Percentiles rank a stretch among this genome's conserved stretches.
These are phyloP conservation scores for Papilio glaucus DNA, from an alignment of 1,140 invertebrate species.

Conservation along the genomic window DNA sequence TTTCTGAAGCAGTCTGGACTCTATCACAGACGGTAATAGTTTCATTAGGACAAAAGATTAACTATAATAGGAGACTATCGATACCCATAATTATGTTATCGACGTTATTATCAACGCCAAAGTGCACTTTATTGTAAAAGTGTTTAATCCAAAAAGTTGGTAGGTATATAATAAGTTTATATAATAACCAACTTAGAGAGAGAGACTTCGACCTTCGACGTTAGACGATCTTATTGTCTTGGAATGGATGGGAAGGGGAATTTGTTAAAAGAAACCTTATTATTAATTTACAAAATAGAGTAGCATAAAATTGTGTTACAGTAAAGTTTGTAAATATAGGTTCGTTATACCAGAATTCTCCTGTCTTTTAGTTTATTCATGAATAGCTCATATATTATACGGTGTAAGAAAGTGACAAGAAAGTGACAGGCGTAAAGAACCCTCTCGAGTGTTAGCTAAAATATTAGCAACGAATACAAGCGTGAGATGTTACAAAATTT, in stretches of 20 bases:
- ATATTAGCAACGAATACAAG: conserved; percentile 4
- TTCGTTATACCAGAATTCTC: neutral
- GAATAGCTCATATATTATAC: conserved; percentile 3
- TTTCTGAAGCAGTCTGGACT: neutral
- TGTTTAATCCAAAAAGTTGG: too few relatives aligned
- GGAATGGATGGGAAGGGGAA: too few relatives aligned
- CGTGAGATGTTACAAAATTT: conserved; percentile 15
- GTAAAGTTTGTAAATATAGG: too few relatives aligned
- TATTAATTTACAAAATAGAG: too few relatives aligned
- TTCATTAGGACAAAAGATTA: neutral
- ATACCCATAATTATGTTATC: neutral
- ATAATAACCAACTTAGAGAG: too few relatives aligned
- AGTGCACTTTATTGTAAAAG: too few relatives aligned
- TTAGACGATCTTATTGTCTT: too few relatives aligned
- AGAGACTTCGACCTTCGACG: too few relatives aligned
- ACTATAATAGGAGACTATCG: neutral
- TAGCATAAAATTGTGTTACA: too few relatives aligned
- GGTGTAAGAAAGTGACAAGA: conserved; percentile 12
- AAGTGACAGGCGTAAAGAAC: conserved; percentile 9
- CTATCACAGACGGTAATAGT: neutral
- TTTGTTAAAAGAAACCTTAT: too few relatives aligned
- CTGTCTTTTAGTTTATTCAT: neutral
- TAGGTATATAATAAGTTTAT: too few relatives aligned
- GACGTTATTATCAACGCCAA: neutral
- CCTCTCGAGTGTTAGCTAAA: neutral